Percentiles rank a stretch among this genome's conserved stretches.
Evolutionary conservation across 2,113 vertebrate species (phyloP).

Genomic region (Sphaerodactylus townsendi): DNA sequence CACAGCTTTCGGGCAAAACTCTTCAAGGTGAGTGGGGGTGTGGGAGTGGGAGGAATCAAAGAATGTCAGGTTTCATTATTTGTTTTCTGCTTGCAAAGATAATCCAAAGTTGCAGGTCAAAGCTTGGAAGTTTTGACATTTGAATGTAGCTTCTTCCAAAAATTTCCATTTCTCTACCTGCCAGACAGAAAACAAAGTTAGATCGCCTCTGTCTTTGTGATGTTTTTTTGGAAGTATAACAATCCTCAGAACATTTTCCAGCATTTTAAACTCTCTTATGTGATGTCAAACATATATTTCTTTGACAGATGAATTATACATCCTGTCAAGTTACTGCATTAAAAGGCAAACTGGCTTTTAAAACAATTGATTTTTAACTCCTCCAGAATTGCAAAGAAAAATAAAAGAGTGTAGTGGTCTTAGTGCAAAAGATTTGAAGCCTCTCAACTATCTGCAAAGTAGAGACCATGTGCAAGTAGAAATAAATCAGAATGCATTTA

Average conservation of each 20-base stretch:
- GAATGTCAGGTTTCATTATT: background rate
- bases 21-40: background rate
- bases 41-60: background rate
- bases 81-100: background rate
- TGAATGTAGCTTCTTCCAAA: conserved; percentile 15
- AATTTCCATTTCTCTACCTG: conserved; percentile 32
- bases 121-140: conserved; percentile 34
- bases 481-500: conserved; percentile 45
- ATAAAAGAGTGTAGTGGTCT: conserved; percentile 12
- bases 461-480: conserved; percentile 18
- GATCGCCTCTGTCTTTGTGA: conserved; percentile 30
- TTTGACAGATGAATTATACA: conserved; percentile 29
- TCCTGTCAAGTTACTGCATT: conserved; percentile 15
- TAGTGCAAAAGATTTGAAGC: conserved; percentile 11
- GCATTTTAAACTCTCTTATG: background rate
- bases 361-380: conserved; percentile 20
- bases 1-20: conserved; percentile 27
- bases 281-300: conserved; percentile 28
- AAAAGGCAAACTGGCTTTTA: conserved; percentile 21
- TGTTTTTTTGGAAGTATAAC: background rate
- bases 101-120: background rate
- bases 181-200: conserved; percentile 7
- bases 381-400: conserved; percentile 17
- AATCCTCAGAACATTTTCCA: conserved; percentile 11
- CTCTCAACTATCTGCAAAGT: conserved; percentile 25